A percentile compares a stretch with the other conserved stretches of the same genome.
phyloP scores from a whole-genome alignment of 2,113 vertebrate species.

The Pteronura brasiliensis region DNA sequence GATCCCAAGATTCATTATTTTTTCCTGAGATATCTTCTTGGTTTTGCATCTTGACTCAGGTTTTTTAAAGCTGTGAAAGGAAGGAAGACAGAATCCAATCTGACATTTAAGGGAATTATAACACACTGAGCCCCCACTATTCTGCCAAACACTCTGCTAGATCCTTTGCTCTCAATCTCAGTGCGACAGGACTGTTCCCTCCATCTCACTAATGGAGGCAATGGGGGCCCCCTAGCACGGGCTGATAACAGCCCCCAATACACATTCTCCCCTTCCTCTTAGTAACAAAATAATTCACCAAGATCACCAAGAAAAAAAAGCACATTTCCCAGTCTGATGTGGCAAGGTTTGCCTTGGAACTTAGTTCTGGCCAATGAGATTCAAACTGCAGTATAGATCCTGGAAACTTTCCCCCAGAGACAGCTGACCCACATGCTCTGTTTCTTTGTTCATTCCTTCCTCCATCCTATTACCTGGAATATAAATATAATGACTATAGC shows the following conservation, averaged over 20 bases:
- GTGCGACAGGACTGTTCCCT: neutral
- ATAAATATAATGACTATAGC: accelerated
- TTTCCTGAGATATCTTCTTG: neutral
- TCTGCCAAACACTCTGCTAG: neutral
- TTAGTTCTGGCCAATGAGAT: neutral
- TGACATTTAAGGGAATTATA: neutral
- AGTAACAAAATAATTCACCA: neutral
- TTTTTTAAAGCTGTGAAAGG: neutral
- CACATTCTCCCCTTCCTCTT: neutral
- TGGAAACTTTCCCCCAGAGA: neutral
- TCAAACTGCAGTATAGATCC: neutral
- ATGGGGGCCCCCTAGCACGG: too few relatives aligned
- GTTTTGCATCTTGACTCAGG: neutral
- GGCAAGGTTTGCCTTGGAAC: neutral
- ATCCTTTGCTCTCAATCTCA: neutral
- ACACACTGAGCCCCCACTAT: neutral
- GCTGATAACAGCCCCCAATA: neutral
- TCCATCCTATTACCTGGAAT: neutral
- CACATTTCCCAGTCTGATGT: neutral
- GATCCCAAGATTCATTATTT: neutral
- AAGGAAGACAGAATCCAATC: neutral
- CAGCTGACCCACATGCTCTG: neutral
- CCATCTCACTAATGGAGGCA: neutral
- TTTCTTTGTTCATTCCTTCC: neutral
- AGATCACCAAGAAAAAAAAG: neutral